phyloP scores from a whole-genome alignment of 1,140 invertebrate genomes.

The Drosophila simulans region DNA sequence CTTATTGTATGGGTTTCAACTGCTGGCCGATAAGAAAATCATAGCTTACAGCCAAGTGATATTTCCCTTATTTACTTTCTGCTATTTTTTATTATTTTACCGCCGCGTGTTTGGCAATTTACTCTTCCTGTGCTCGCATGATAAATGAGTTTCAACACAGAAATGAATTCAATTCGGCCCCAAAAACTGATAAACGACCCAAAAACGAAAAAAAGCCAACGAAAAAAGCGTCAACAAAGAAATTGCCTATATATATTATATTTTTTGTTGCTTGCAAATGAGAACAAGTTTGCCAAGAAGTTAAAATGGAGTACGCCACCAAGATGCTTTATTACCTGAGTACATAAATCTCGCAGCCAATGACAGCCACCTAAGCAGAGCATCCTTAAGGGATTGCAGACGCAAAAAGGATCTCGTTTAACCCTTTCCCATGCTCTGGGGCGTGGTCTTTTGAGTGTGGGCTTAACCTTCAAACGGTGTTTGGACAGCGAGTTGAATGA shows the following conservation, averaged over 20 bases:
- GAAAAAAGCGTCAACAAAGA: constrained; percentile 32
- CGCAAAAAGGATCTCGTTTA: constrained; percentile 22
- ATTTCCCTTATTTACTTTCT: constrained; percentile 15
- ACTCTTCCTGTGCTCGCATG: constrained; percentile 36
- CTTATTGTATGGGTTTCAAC: constrained; percentile 13
- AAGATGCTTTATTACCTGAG: constrained; percentile 59
- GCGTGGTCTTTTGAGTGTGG: constrained; percentile 58
- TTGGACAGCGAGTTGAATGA: constrained; percentile 59
- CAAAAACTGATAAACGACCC: constrained; percentile 55
- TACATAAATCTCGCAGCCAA: constrained; percentile 52
- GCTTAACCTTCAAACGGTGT: constrained; percentile 50
- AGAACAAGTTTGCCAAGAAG: constrained; percentile 51
- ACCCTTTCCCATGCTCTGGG: constrained; percentile 52
- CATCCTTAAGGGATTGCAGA: constrained; percentile 27
- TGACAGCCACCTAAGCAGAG: constrained; percentile 47
- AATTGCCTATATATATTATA: constrained; percentile 30
- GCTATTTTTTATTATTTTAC: constrained; percentile 41
- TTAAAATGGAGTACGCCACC: constrained; percentile 57
- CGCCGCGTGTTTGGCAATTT: constrained; percentile 62
- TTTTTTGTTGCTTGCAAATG: constrained; percentile 8
- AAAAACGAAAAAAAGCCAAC: constrained; percentile 18
- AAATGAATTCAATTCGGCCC: constrained; percentile 46
- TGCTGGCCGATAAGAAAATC: constrained; percentile 33
- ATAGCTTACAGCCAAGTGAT: constrained; percentile 20
- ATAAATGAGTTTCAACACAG: constrained; percentile 64